phyloP scores from a whole-genome alignment of 2,797 vertebrate genomes.

The Ficedula albicollis region DNA sequence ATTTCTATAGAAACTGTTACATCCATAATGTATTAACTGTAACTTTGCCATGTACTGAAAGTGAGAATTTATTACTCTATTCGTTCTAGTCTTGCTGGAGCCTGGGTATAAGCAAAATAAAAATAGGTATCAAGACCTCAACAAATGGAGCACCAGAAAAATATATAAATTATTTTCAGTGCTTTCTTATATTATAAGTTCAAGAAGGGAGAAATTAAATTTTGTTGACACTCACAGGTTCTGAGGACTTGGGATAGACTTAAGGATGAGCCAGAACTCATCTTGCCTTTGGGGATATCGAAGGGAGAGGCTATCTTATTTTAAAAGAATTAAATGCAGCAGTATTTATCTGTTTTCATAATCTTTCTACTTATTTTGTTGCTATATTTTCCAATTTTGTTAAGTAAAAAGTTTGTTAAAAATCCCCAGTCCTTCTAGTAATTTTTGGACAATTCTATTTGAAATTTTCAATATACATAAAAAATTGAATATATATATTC shows the following conservation, averaged over 20 bases:
- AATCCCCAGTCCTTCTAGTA: not conserved
- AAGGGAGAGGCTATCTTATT: not conserved
- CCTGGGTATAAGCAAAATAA: not conserved
- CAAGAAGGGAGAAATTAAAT: not conserved
- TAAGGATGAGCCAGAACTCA: not conserved
- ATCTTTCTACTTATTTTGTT: conserved; percentile 16
- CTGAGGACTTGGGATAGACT: not conserved
- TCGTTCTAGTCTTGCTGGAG: not conserved
- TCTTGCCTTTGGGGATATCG: conserved; percentile 30
- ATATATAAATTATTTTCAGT: not conserved
- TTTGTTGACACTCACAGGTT: conserved; percentile 17
- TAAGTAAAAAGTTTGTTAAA: not conserved
- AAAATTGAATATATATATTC: not conserved
- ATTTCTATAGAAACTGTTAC: not conserved
- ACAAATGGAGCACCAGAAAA: not conserved
- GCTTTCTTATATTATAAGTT: not conserved
- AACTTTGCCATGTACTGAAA: not conserved
- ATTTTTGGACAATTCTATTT: not conserved
- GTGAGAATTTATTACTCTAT: not conserved
- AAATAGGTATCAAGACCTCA: not conserved
- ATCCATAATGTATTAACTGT: not conserved
- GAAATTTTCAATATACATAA: not conserved
- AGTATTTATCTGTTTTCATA: conserved; percentile 17
- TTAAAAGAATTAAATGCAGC: conserved; percentile 1
- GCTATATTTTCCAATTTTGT: not conserved